These are phyloP conservation scores for Salvelinus fontinalis DNA, from an alignment of 2,113 vertebrate species.

Conservation along the genomic window DNA sequence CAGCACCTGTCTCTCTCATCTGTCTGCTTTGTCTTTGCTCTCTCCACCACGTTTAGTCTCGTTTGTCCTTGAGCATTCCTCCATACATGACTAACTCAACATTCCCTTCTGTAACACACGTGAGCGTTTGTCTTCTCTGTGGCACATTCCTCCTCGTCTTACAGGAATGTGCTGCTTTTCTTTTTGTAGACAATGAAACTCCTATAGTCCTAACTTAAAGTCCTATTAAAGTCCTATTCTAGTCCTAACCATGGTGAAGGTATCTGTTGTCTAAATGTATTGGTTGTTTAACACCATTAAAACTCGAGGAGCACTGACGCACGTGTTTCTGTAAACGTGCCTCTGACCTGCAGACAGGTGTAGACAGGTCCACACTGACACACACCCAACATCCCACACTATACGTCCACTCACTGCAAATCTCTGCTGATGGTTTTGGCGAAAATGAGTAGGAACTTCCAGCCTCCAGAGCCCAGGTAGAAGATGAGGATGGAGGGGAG, in stretches of 20 bases:
- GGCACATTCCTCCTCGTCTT: neutral
- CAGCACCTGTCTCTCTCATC: neutral
- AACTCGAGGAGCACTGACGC: too few species aligned
- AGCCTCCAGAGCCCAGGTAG: constrained; percentile 89
- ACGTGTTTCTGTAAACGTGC: too few species aligned
- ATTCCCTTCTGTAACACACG: neutral
- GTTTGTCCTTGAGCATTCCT: neutral
- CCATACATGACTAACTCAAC: neutral
- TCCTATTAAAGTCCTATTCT: too few species aligned
- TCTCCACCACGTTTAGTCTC: neutral
- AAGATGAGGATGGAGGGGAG: constrained; percentile 81
- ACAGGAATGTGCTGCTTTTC: constrained; percentile 32
- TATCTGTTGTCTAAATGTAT: too few species aligned
- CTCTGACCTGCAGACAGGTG: neutral
- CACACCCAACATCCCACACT: neutral
- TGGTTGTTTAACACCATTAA: too few species aligned
- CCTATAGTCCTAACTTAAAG: neutral
- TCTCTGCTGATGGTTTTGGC: constrained; percentile 87
- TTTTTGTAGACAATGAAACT: neutral
- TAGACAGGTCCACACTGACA: neutral
- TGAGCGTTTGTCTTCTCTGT: constrained; percentile 8
- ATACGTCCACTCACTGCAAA: constrained; percentile 78
- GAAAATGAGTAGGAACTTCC: constrained; percentile 83
- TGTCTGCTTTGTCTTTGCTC: neutral
- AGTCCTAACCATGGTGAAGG: neutral